Conservation (phyloP, 2,888 invertebrate genomes). For the Luffia ferchaultella region DNA sequence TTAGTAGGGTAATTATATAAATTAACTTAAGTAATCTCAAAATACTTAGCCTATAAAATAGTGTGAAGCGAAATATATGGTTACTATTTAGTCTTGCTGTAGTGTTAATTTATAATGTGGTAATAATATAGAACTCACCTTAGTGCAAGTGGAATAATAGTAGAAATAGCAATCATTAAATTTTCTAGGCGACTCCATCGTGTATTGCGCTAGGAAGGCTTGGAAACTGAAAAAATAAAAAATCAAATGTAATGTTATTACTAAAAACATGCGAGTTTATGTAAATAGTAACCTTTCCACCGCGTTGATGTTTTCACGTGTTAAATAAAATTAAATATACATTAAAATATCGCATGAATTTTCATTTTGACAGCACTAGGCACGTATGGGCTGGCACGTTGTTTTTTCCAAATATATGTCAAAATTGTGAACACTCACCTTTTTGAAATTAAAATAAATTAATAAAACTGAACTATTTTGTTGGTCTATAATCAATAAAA, state of each 20-base stretch:
- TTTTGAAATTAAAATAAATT: conserved; percentile 39
- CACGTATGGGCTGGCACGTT: conserved; percentile 46
- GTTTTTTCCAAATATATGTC: conserved; percentile 35
- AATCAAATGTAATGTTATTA: neutral
- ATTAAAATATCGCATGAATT: conserved; percentile 36
- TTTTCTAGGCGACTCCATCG: conserved; percentile 76
- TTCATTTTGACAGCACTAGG: conserved; percentile 55
- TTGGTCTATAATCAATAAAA: neutral
- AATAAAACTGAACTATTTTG: conserved; percentile 21
- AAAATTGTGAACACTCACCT: conserved; percentile 29
- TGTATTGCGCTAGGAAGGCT: conserved; percentile 20
- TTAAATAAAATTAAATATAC: conserved; percentile 20
- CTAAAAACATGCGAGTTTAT: too few relatives aligned
- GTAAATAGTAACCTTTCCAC: conserved; percentile 10
- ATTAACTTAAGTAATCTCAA: too few relatives aligned
- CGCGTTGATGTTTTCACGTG: conserved; percentile 20
- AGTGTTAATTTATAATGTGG: too few relatives aligned
- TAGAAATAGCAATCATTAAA: conserved; percentile 90
- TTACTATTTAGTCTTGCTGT: too few relatives aligned
- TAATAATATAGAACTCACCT: too few relatives aligned
- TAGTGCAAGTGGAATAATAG: conserved; percentile 86
- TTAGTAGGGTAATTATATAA: too few relatives aligned
- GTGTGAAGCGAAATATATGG: too few relatives aligned
- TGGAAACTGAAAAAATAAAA: neutral
- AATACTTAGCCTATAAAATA: too few relatives aligned